phyloP scores from a whole-genome alignment of 2,113 vertebrate species.

The Tupaia chinensis region DNA sequence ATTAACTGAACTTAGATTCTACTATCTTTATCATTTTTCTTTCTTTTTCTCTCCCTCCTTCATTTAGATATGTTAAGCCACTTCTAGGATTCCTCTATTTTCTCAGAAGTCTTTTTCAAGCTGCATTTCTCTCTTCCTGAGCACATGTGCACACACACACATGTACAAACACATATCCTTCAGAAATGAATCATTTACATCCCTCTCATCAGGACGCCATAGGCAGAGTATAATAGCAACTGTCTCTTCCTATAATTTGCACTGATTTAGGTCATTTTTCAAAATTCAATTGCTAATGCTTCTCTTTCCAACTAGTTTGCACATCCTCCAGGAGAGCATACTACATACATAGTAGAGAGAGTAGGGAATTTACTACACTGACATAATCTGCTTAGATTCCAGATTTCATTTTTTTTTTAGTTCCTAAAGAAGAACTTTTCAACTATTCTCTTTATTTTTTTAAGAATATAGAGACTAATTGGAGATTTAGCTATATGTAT shows the following conservation, averaged over 20 bases:
- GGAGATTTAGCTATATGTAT: background rate
- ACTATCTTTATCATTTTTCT: background rate
- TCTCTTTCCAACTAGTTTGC: background rate
- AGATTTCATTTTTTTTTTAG: background rate
- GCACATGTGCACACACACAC: background rate
- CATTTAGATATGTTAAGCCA: background rate
- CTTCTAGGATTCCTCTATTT: background rate
- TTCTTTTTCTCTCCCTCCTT: background rate
- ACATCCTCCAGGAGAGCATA: background rate
- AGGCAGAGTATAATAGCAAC: background rate
- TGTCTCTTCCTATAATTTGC: background rate
- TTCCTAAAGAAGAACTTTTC: background rate
- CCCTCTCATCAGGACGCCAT: background rate
- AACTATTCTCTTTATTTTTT: background rate
- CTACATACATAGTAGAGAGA: background rate
- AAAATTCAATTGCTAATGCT: background rate
- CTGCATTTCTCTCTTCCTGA: background rate
- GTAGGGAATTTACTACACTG: background rate
- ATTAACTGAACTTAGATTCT: background rate
- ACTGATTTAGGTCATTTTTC: background rate
- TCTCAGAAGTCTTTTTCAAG: background rate
- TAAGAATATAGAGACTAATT: background rate
- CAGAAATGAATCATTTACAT: background rate
- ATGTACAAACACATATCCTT: background rate
- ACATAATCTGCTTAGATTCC: background rate